Evolutionary conservation across 2,797 vertebrate species (phyloP).

Genomic region (Pterois miles): DNA sequence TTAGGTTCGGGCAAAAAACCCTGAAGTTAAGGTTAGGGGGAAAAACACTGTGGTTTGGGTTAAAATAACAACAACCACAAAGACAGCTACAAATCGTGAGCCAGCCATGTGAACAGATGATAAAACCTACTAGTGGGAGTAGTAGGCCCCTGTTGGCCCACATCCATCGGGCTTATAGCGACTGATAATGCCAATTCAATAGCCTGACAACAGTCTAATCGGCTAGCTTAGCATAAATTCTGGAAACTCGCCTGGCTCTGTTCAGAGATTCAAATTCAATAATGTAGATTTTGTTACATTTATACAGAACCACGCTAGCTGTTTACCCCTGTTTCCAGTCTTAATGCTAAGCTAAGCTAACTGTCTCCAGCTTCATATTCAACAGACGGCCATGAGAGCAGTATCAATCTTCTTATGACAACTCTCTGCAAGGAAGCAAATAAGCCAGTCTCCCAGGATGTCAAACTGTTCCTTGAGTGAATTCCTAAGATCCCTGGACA

Average conservation of each 20-base stretch:
- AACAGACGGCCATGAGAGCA: neutral
- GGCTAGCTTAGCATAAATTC: neutral
- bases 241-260: neutral
- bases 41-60: too few relatives aligned
- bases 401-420: neutral
- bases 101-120: too few relatives aligned
- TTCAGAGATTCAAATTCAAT: too few relatives aligned
- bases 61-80: too few relatives aligned
- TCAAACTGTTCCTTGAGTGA: neutral
- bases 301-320: neutral
- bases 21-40: too few relatives aligned
- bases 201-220: too few relatives aligned
- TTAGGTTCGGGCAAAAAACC: too few relatives aligned
- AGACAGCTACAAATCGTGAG: too few relatives aligned
- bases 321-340: neutral
- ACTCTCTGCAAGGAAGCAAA: neutral
- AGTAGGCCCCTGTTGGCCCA: too few relatives aligned
- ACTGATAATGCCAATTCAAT: too few relatives aligned
- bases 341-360: constrained; percentile 9
- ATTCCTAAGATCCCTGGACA: neutral
- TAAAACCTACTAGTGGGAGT: too few relatives aligned
- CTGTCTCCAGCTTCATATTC: neutral
- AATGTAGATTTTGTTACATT: neutral
- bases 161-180: too few relatives aligned
- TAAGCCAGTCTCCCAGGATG: neutral